Conservation (phyloP, 1,140 invertebrate species). For the Nomia melanderi region DNA sequence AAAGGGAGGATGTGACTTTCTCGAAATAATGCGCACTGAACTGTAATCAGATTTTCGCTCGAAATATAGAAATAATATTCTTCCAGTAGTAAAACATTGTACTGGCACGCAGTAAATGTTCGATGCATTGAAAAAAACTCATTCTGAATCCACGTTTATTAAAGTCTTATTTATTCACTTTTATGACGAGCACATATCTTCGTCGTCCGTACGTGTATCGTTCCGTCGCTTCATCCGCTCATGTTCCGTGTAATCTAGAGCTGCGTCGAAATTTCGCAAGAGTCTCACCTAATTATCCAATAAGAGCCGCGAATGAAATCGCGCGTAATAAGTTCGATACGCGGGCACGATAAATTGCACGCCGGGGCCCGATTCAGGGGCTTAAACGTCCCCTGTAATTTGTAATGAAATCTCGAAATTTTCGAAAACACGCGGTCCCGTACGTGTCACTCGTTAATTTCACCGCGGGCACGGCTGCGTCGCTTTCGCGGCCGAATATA, state of each 20-base stretch:
- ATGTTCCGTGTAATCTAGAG: background rate
- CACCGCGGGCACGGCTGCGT: background rate
- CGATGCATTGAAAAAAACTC: too few relatives aligned
- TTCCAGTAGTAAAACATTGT: too few relatives aligned
- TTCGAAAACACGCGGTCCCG: conserved; percentile 1
- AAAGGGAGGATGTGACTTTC: too few relatives aligned
- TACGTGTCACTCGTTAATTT: conserved; percentile 55
- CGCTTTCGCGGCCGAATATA: conserved; percentile 42
- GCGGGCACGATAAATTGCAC: conserved; percentile 15
- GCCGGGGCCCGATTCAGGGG: background rate
- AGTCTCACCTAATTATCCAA: background rate
- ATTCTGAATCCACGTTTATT: too few relatives aligned
- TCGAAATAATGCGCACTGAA: too few relatives aligned
- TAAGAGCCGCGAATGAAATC: conserved; percentile 11
- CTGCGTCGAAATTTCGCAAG: too few relatives aligned
- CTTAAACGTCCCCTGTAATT: conserved; percentile 26
- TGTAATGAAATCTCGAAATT: conserved; percentile 37
- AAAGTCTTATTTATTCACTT: background rate
- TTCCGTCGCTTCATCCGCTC: background rate
- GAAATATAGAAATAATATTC: too few relatives aligned
- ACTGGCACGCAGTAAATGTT: too few relatives aligned
- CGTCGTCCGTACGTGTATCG: too few relatives aligned
- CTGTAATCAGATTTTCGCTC: too few relatives aligned
- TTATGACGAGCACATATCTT: background rate
- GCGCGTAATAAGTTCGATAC: background rate